Evolutionary conservation across 2,888 invertebrate species (phyloP), one percentile per base, ranked within the genome.

Genomic region (Aphrophora alni): DNA sequence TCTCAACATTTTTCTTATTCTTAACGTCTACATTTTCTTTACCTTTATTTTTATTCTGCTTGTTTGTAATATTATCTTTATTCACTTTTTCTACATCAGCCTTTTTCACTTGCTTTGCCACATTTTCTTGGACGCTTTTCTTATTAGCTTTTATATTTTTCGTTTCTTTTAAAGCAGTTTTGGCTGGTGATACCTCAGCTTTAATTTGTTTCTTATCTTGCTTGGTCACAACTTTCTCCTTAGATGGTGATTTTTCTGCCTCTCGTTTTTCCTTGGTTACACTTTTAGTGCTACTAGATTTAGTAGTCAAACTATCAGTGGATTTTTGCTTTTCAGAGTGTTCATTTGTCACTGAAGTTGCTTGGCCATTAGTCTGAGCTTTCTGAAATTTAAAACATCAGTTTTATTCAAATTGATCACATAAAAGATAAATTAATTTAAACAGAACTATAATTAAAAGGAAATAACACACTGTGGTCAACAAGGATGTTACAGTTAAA

Each of bases 1-100:
- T 86, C 87, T 92, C 92, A 71, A 88, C 87, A 86, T 92, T 92
- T 87, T 93, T 93, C 84, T 91, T 91, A 83, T 91, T 92, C 86
- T 92, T 92, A 0, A 87, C 88, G 74, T 90, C 89, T 26, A 86
- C 86, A 88, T 85, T 83, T 84, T 85, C 83, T 82, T 93, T 94
- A 87, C 93, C 93, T 89, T 93, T 93, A 85, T 89, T 90, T 91
- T 84, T 83, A 21, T 73, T 81, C 71, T 75, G 73, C 38, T 83
- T 83, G 74, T 83, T 83, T 82, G 85, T 84, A 71, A 79, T 81
- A 74, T 79, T 84, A 83, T 80, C 83, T 83, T 77, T 85, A 84
- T 78, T 84, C 82, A 14, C 69, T 76, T 73, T 83, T n/a, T 59
- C 69, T 33, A 73, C 78, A 28, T 82, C 79, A 33, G 77, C 75